Evolutionary conservation across 2,888 invertebrate species (phyloP), one percentile per base, ranked within the genome.

Genomic region (Netelia fuscicornis): DNA sequence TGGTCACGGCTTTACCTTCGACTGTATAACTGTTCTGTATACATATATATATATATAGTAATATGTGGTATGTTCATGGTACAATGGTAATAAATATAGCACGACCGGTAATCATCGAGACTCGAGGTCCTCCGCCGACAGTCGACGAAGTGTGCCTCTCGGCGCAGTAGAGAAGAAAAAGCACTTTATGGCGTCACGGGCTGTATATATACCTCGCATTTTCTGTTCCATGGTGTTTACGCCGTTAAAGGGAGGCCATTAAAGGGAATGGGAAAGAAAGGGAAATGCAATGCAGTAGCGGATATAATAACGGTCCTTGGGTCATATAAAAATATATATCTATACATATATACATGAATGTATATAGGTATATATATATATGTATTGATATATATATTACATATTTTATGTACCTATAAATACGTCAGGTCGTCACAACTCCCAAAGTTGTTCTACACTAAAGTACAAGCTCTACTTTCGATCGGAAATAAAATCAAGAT

Each of bases 241-340:
- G 62, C 83, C 56, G 76, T 83, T 83, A 80, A 85, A 85, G 83
- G 83, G 79, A 72, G 77, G 76, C 83, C 71, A 83, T 85, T 85
- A 85, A 85, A 85, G 85, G 83, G 85, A 85, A 80, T 83, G 85
- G 80, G 65, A 72, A 83, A 76, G 79, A 77, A 72, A 77, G 76
- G 52, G 71, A 70, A 67, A 67, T 72, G 68, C 42, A 8, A 56
- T 56, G 56, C 76, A 48, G 76, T 74, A 80, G 65, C 79, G 42
- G 56, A 67, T 79, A 52, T 65, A 76, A 58, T 75, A 64, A 64
- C 30, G 64, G 25, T 42, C 60, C 68, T 78, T 20, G 13, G 17
- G 48, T 52, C 5, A n/a, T 72, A 52, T 72, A 11, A 17, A 67
- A 13, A 17, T n/a, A 37, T 30, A 44, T 23, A 37, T 42, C 6